Evolutionary conservation across 2,797 vertebrate species (phyloP).

Genomic region (Ctenopoma multispine): DNA sequence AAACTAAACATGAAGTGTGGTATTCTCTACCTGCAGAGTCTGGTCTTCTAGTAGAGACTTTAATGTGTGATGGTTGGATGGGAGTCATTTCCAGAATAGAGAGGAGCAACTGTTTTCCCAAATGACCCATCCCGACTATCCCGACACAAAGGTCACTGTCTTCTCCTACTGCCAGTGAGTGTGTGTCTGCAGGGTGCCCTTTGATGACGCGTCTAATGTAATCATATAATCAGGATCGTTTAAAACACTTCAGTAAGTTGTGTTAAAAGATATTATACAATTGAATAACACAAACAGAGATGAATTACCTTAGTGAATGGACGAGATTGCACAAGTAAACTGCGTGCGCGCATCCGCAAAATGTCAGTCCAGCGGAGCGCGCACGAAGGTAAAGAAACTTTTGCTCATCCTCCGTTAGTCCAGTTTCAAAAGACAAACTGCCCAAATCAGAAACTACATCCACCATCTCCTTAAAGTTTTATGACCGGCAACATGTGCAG

Average conservation of each 20-base stretch:
- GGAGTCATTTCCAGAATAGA: conserved; percentile 70
- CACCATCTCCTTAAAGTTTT: conserved; percentile 22
- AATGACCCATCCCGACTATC: conserved; percentile 83
- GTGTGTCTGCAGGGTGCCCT: conserved; percentile 13
- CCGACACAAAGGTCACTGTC: conserved; percentile 73
- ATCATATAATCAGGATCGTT: neutral
- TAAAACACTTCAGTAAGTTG: neutral
- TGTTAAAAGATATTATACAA: fast-evolving
- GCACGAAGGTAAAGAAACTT: conserved; percentile 64
- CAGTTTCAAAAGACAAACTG: conserved; percentile 76
- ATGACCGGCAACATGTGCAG: fast-evolving
- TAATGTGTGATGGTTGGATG: conserved; percentile 71
- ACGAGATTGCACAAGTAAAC: conserved; percentile 80
- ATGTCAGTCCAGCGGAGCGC: conserved; percentile 65
- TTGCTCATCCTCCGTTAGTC: conserved; percentile 68
- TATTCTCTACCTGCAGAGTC: conserved; percentile 82
- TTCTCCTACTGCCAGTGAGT: neutral
- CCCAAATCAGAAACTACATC: conserved; percentile 68
- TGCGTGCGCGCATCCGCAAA: conserved; percentile 82
- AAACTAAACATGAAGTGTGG: too few species aligned
- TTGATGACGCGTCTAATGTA: conserved; percentile 24
- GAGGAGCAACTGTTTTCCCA: conserved; percentile 83
- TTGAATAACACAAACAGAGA: neutral
- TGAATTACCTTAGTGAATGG: conserved; percentile 73
- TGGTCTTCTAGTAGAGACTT: conserved; percentile 83